Base-by-base conservation (phyloP, 2,888 invertebrate species). In the Ectemnius lituratus region DNA sequence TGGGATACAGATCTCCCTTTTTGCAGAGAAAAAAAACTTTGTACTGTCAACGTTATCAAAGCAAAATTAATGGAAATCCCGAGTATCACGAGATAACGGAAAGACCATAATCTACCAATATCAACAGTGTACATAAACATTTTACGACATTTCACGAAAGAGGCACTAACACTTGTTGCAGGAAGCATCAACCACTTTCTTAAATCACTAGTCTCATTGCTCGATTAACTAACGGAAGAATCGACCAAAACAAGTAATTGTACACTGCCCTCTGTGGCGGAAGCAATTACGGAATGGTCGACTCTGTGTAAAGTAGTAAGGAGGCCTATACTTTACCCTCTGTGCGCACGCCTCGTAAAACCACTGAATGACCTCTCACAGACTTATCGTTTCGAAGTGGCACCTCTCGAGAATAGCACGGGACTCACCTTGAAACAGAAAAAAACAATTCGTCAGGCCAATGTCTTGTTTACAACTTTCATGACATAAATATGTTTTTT, bases 341-440 rank as follows among this genome's bases (percentile, higher is more conserved):
- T 28, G 13, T 27, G 23, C n/a, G 46, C 28, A 57, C 73, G 47
- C 46, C 71, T 71, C 47, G 71, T 67, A 67, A 64, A 37, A 75
- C 63, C 76, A 71, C 46, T 47, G 47, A 68, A 72, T 37, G 57
- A 27, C 4, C 58, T 66, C 66, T 72, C 27, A 52, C 14, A 69
- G 70, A 78, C 58, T 81, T 78, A 79, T 61, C 68, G 67, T 75
- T 59, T 68, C 67, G 58, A 52, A 67, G 70, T 49, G 20, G 64
- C 62, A 28, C 71, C 61, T 59, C 62, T 73, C 70, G 49, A 60
- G 45, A 56, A 69, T 72, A 71, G 47, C 65, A 63, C 59, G 23
- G 67, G 66, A 82, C 82, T 82, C 80, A 82, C 82, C 82, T 82
- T 61, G 59, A 82, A 82, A 20, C 61, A 71, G 11, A 72, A 63